Evolutionary conservation across 2,888 invertebrate species (phyloP).

Genomic region (Hesperia comma): DNA sequence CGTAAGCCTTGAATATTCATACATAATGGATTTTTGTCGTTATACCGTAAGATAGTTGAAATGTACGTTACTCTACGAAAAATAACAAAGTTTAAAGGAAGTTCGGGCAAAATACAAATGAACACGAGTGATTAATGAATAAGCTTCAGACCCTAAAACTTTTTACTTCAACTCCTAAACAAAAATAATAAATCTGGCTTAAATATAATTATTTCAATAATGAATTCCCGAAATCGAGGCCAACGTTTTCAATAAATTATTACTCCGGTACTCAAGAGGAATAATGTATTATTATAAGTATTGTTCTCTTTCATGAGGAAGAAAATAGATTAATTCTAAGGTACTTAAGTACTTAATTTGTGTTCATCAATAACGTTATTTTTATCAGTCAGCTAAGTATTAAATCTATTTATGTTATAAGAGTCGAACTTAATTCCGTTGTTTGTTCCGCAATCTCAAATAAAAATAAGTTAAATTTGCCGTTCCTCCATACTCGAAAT

Average conservation of each 20-base stretch:
- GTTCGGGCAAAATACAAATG: not conserved
- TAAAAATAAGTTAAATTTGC: no score
- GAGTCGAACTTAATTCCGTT: no score
- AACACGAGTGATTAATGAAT: slow-evolving; percentile 23
- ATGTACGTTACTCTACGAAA: not conserved
- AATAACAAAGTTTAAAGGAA: not conserved
- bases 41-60: slow-evolving; percentile 13
- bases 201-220: slow-evolving; percentile 29
- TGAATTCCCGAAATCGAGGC: slow-evolving; percentile 20
- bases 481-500: no score
- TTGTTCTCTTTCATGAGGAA: not conserved
- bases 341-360: no score
- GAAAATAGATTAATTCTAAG: not conserved
- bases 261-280: slow-evolving; percentile 14
- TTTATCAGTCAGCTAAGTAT: no score
- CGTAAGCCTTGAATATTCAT: slow-evolving; percentile 31
- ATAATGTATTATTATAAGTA: slow-evolving; percentile 2
- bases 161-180: slow-evolving; percentile 19
- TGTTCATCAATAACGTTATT: no score
- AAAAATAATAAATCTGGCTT: slow-evolving; percentile 29
- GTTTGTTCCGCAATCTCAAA: no score
- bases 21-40: slow-evolving; percentile 18
- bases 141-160: slow-evolving; percentile 9
- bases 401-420: no score
- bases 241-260: slow-evolving; percentile 29